A percentile compares a stretch with the other conserved stretches of the same genome.
These are phyloP conservation scores for Acrocephalus kingi DNA, from an alignment of 2,113 vertebrate genomes.

Conservation along the genomic window DNA sequence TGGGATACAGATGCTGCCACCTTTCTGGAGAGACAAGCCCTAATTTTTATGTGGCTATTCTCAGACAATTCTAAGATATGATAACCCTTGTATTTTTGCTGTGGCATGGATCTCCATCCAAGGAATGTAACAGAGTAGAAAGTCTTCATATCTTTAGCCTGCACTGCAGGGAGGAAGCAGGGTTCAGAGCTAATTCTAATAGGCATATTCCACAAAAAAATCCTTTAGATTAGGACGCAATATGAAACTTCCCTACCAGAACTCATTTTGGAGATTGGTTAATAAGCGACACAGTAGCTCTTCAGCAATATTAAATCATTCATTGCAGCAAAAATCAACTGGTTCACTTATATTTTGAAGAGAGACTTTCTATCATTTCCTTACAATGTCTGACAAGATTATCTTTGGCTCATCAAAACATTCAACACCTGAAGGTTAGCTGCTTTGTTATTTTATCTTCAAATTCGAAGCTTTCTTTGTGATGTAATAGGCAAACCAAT, in stretches of 20 bases:
- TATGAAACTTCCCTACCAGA: background rate
- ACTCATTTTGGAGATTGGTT: background rate
- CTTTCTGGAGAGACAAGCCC: background rate
- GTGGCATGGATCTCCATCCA: background rate
- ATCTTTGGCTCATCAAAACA: background rate
- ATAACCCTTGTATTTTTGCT: background rate
- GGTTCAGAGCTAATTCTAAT: background rate
- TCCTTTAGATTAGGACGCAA: background rate
- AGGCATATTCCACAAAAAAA: background rate
- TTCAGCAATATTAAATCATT: background rate
- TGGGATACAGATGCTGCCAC: background rate
- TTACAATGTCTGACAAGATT: background rate
- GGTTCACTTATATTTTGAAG: background rate
- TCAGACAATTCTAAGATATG: background rate
- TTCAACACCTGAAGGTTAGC: background rate
- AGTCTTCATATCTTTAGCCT: background rate
- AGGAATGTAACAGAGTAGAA: background rate
- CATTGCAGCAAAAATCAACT: background rate
- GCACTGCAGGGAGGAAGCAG: background rate
- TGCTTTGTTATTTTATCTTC: background rate
- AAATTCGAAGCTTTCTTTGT: background rate
- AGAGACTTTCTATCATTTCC: background rate
- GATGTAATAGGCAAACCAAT: background rate
- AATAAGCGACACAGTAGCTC: background rate
- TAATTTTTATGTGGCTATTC: background rate